Evolutionary conservation across 2,888 invertebrate species (phyloP).

Genomic region (Baccha elongata): DNA sequence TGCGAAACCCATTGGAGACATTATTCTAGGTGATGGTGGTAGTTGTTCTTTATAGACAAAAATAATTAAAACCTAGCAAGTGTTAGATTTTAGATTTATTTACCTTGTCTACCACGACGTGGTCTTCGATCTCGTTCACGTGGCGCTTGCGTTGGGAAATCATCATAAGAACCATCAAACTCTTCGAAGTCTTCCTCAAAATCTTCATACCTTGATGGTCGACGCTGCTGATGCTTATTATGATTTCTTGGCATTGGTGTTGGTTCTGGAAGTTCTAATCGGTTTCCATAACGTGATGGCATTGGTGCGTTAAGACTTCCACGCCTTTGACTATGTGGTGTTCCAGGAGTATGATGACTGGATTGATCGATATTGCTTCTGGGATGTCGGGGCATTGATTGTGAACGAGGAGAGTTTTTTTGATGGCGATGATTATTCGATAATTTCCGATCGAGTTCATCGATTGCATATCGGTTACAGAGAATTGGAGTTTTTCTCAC

Average conservation of each 20-base stretch:
- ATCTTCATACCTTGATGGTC: conserved; percentile 77
- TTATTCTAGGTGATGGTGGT: conserved; percentile 85
- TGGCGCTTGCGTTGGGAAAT: conserved; percentile 73
- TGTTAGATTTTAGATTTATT: too few species aligned
- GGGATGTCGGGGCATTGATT: conserved; percentile 80
- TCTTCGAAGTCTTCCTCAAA: conserved; percentile 80
- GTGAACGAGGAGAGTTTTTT: conserved; percentile 76
- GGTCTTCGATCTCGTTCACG: conserved; percentile 74
- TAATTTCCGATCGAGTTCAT: conserved; percentile 78
- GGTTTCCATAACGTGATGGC: conserved; percentile 78
- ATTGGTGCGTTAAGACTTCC: conserved; percentile 75
- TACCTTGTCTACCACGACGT: conserved; percentile 74
- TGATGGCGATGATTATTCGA: conserved; percentile 65
- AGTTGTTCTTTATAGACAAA: conserved; percentile 74
- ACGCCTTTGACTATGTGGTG: conserved; percentile 58
- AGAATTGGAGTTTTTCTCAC: conserved; percentile 85
- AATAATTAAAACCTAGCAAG: background rate
- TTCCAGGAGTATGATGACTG: conserved; percentile 48
- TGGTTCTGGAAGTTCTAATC: conserved; percentile 79
- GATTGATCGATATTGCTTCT: conserved; percentile 58
- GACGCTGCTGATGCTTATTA: conserved; percentile 59
- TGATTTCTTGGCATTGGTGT: conserved; percentile 68
- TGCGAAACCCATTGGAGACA: conserved; percentile 88
- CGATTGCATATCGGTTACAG: conserved; percentile 88
- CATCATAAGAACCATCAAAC: conserved; percentile 76